Base-by-base conservation (phyloP, 2,113 vertebrate genomes). In the Upupa epops region DNA sequence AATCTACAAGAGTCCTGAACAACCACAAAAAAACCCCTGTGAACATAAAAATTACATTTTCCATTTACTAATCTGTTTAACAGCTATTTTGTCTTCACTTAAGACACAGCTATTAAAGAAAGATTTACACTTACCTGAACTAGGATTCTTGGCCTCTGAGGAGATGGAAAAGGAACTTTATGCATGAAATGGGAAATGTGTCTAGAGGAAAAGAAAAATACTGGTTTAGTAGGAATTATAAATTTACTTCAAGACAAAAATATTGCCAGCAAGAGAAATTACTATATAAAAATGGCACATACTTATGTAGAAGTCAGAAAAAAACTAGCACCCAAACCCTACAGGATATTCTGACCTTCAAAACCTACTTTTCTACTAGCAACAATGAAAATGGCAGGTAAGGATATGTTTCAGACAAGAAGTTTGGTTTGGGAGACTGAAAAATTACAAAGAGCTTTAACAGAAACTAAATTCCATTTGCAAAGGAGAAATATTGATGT, bases 171-270 rank as follows among this genome's bases (percentile, higher is more conserved):
- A 68, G 99, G 99, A 96, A 99, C 98, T 93, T 98, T 98, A 96
- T 99, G 98, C 99, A 99, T 99, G 98, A 99, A 99, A 96, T 99
- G 98, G 76, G 98, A 99, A 97, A 99, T 98, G 96, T 99, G 99
- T 96, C 99, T 99, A 97, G 34, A 96, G 73, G 87, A 95, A 94
- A 95, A 92, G 36, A 89, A 83, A 80, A 86, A 70, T 20, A 83
- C 24, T 9, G 5, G 86, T 89, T 94, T 81, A 94, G 74, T 63
- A 78, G 36, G 89, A 91, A 54, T 73, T 32, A 40, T 21, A 81
- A 42, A 13, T 20, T 83, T 36, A 86, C 46, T 40, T 85, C 37
- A 73, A 86, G 59, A 55, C 6, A 81, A 72, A 64, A 37, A 21
- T 69, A 61, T 28, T 65, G 34, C 13, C 34, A 86, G 12, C 40